These are phyloP conservation scores for Trissolcus basalis DNA, from an alignment of 1,140 invertebrate species.

Conservation along the genomic window DNA sequence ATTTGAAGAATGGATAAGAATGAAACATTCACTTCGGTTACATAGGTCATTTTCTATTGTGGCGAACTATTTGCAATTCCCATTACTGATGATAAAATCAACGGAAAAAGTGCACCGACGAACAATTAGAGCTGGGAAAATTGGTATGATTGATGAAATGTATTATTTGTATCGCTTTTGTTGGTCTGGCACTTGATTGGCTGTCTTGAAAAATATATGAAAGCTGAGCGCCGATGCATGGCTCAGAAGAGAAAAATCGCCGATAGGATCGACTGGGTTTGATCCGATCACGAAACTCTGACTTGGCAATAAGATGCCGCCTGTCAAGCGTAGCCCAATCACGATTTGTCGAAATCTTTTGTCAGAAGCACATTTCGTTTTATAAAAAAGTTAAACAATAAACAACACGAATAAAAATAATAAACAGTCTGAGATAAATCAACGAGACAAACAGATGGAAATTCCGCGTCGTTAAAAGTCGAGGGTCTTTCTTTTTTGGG, in stretches of 20 bases:
- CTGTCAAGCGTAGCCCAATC: conserved; percentile 51
- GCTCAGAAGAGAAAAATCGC: conserved; percentile 45
- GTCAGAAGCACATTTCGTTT: conserved; percentile 46
- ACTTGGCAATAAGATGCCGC: conserved; percentile 61
- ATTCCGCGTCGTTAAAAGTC: too few relatives aligned
- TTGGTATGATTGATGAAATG: conserved; percentile 55
- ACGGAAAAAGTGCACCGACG: conserved; percentile 20
- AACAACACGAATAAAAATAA: too few relatives aligned
- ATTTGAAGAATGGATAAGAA: too few relatives aligned
- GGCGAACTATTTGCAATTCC: conserved; percentile 29
- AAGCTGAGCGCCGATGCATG: conserved; percentile 42
- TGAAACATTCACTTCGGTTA: background rate
- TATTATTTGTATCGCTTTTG: conserved; percentile 51
- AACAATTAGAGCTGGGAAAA: conserved; percentile 54
- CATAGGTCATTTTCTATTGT: conserved; percentile 31
- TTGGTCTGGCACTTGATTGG: conserved; percentile 44
- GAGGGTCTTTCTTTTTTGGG: too few relatives aligned
- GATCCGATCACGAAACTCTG: conserved; percentile 62
- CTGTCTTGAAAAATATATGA: conserved; percentile 42
- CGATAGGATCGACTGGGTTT: conserved; percentile 52
- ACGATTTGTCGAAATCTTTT: conserved; percentile 58
- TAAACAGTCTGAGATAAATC: too few relatives aligned
- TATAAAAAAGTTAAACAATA: conserved; percentile 33
- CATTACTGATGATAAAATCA: conserved; percentile 40
- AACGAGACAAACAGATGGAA: too few relatives aligned